Percentiles rank a stretch among this genome's conserved stretches.
Evolutionary conservation across 2,888 invertebrate genomes (phyloP).

Genomic region (Limnephilus rhombicus): DNA sequence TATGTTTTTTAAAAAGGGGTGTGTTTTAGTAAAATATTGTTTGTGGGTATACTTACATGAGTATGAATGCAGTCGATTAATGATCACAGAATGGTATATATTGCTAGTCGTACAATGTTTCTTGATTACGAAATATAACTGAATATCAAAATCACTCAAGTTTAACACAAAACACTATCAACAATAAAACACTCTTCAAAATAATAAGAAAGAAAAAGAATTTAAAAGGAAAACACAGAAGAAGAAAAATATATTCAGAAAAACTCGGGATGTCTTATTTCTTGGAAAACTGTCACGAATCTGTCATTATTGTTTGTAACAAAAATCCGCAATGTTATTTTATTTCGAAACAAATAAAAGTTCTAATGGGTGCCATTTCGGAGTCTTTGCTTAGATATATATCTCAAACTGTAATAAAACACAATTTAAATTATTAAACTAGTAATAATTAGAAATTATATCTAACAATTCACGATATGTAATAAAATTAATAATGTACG

Average conservation of each 20-base stretch:
- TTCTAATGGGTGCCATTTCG: slow-evolving; percentile 34
- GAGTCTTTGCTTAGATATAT: background rate
- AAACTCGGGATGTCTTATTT: slow-evolving; percentile 12
- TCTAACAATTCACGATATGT: background rate
- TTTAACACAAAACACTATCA: slow-evolving; percentile 19
- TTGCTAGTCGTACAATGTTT: slow-evolving; percentile 2
- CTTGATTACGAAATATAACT: background rate
- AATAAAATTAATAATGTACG: background rate
- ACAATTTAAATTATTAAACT: slow-evolving; percentile 3
- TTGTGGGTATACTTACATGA: background rate
- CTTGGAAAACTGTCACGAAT: slow-evolving; percentile 34
- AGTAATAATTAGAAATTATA: background rate
- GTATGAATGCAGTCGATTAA: background rate
- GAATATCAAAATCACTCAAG: slow-evolving; percentile 20
- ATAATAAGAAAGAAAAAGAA: slow-evolving; percentile 17
- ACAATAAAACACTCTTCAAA: background rate
- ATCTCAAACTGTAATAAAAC: slow-evolving; percentile 12
- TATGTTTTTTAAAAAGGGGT: background rate
- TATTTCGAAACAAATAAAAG: slow-evolving; percentile 31
- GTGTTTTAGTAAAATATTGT: background rate
- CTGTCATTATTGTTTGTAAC: slow-evolving; percentile 27
- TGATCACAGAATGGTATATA: slow-evolving; percentile 17
- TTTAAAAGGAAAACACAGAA: slow-evolving; percentile 30
- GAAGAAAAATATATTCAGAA: background rate
- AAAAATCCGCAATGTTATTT: slow-evolving; percentile 9